Base-by-base conservation (phyloP, 2,797 vertebrate genomes). In the Catamblyrhynchus diadema region DNA sequence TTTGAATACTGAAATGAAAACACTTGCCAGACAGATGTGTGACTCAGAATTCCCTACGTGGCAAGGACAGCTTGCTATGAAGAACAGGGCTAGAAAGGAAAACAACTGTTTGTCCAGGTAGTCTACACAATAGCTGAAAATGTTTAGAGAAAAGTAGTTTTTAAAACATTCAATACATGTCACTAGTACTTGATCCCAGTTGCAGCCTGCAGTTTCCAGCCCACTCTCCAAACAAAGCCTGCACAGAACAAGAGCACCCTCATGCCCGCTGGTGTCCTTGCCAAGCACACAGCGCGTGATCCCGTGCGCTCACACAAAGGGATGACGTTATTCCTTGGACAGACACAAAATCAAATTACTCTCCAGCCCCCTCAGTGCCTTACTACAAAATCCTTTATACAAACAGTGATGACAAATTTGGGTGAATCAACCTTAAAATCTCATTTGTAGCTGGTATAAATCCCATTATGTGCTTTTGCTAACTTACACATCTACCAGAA, bases 201-300 rank as follows among this genome's bases (percentile, higher is more conserved):
- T 62, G 66, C 25, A 25, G 82, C 23, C 56, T 23, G 84, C 86
- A 65, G 51, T 24, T 84, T 60, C 35, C 75, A 73, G 86, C 47
- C 32, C 81, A 48, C 35, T 66, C 71, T 93, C 84, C 90, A 89
- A 79, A 97, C 96, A 97, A 97, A 97, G 97, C 81, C 95, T 27
- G 87, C 81, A 86, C 14, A 94, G 92, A 96, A 87, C 62, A 44
- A 59, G 72, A 90, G 81, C 19, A 11, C 78, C 92, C 92, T 90
- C 85, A 67, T 79, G 93, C 88, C 94, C 73, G 54, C 23, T 57
- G 80, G 50, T 73, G 64, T 83, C 81, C 86, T 92, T 94, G 95
- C 92, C 95, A 95, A 85, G 94, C 65, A 35, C 81, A 93, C 84
- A 93, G 90, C 75, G 73, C 60, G 39, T 88, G 72, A 97, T 89